phyloP scores from a whole-genome alignment of 2,113 vertebrate genomes.

The Garra rufa region DNA sequence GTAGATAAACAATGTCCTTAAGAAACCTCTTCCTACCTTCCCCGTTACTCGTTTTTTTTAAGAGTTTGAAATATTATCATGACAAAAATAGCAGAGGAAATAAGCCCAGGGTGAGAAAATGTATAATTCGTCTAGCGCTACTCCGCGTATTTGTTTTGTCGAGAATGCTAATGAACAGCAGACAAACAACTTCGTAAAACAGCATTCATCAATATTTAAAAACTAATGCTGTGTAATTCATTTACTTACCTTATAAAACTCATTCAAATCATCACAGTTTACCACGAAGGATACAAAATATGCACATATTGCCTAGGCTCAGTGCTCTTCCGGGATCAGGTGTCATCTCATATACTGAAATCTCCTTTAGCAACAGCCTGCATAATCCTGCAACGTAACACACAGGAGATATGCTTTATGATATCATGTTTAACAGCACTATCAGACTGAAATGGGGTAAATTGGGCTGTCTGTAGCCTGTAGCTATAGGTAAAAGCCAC shows the following conservation, averaged over 20 bases:
- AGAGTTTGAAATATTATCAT: slow-evolving; percentile 57
- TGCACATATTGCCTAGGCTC: not conserved
- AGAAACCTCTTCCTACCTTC: slow-evolving; percentile 53
- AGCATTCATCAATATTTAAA: slow-evolving; percentile 45
- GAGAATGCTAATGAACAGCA: slow-evolving; percentile 59
- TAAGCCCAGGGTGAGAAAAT: slow-evolving; percentile 65
- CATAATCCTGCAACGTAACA: slow-evolving; percentile 11
- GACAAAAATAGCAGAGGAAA: slow-evolving; percentile 64
- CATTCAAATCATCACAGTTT: not conserved
- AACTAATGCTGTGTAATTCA: not conserved
- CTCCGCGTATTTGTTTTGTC: slow-evolving; percentile 65
- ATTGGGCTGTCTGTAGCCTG: slow-evolving; percentile 47
- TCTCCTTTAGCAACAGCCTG: not conserved
- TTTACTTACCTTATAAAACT: not conserved
- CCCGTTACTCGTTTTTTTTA: slow-evolving; percentile 44
- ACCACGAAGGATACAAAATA: not conserved
- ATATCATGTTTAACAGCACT: slow-evolving; percentile 16
- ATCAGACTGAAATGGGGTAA: slow-evolving; percentile 26
- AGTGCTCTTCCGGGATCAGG: not conserved
- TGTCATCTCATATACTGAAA: slow-evolving; percentile 4
- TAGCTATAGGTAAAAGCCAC: slow-evolving; percentile 45
- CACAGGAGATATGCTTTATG: slow-evolving; percentile 26
- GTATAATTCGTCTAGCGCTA: slow-evolving; percentile 68
- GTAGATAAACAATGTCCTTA: slow-evolving; percentile 74
- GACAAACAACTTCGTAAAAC: slow-evolving; percentile 26